These are phyloP conservation scores for Cyprinodon diabolis DNA, from an alignment of 2,797 vertebrate species.

Conservation along the genomic window DNA sequence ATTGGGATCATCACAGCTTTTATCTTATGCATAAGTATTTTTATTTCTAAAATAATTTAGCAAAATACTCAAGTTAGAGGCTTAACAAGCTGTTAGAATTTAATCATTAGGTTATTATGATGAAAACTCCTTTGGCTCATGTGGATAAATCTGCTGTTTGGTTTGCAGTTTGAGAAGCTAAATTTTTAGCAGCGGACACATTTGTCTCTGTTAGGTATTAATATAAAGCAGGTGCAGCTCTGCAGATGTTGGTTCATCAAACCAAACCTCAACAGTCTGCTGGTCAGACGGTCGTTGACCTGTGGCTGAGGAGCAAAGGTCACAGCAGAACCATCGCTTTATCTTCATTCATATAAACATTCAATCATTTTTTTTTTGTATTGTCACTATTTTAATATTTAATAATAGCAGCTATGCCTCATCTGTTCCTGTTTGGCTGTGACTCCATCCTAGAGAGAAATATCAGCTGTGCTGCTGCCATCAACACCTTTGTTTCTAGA, in stretches of 20 bases:
- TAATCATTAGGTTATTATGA: background rate
- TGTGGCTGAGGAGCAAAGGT: background rate
- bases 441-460: too few relatives aligned
- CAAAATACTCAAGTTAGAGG: slow-evolving; percentile 4
- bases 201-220: slow-evolving; percentile 26
- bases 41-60: slow-evolving; percentile 7
- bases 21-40: background rate
- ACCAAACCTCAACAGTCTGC: background rate
- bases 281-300: background rate
- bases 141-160: background rate
- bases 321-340: background rate
- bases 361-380: too few relatives aligned
- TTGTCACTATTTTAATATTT: too few relatives aligned
- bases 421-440: too few relatives aligned
- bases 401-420: too few relatives aligned
- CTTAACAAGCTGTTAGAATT: background rate
- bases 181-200: background rate
- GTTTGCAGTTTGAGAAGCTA: background rate
- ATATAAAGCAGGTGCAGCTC: slow-evolving; percentile 41
- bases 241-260: slow-evolving; percentile 27
- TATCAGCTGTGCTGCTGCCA: too few relatives aligned
- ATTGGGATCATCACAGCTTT: background rate
- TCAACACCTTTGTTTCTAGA: too few relatives aligned
- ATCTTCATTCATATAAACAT: background rate
- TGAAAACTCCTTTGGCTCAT: background rate